Percentiles rank a stretch among this genome's conserved stretches.
phyloP scores from a whole-genome alignment of 2,797 vertebrate genomes.

The Dromococcyx pavoninus region DNA sequence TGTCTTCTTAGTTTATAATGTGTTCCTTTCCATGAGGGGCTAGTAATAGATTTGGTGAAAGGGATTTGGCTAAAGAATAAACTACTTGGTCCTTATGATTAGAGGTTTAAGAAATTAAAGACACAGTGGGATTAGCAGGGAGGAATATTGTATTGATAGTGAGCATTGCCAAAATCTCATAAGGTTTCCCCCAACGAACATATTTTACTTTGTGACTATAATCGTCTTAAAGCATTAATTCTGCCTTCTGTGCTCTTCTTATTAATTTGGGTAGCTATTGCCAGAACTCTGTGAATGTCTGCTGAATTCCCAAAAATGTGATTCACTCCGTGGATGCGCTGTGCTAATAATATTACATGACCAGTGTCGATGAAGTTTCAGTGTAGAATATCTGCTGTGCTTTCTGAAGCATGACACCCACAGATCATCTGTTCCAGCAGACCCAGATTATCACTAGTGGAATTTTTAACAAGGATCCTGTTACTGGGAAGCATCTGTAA shows the following conservation, averaged over 20 bases:
- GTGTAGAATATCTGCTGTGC: neutral
- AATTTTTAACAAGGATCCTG: neutral
- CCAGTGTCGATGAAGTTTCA: conserved; percentile 27
- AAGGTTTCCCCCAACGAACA: neutral
- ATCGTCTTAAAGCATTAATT: conserved; percentile 46
- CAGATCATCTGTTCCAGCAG: conserved; percentile 42
- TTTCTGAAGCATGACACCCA: neutral
- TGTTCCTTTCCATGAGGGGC: neutral
- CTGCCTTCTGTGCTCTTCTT: conserved; percentile 28
- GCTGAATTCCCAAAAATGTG: neutral
- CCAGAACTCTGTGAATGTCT: neutral
- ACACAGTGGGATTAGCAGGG: neutral
- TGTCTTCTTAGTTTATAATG: neutral
- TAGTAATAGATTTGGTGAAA: conserved; percentile 3
- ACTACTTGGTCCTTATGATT: neutral
- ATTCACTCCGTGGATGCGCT: neutral
- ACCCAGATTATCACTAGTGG: neutral
- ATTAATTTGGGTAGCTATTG: conserved; percentile 31
- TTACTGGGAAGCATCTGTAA: conserved; percentile 1
- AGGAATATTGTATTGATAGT: neutral
- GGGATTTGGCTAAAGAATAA: conserved; percentile 8
- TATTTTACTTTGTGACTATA: conserved; percentile 38
- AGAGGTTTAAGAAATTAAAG: conserved; percentile 24
- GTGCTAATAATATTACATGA: conserved; percentile 38
- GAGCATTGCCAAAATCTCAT: neutral